Base-by-base conservation (phyloP, 1,140 invertebrate species). In the Panagrolaimus sp. region DNA sequence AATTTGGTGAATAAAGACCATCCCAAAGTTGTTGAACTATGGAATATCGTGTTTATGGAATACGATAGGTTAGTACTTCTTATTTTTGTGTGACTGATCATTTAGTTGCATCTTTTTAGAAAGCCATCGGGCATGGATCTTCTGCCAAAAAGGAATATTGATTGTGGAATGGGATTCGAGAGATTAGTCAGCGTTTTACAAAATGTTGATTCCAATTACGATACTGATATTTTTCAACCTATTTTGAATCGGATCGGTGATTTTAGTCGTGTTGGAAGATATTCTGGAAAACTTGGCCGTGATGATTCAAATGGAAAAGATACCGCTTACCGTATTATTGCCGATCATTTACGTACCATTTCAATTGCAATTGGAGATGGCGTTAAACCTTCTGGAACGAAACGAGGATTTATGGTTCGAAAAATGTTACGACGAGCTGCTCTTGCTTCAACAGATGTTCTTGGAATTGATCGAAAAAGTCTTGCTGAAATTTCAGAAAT, bases 41-140 rank as follows among this genome's bases (percentile, higher is more conserved):
- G 96, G 95, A 99, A 99, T 88, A 88, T 98, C 43, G 96, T 99
- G 45, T 99, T 99, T 83, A 99, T 98, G 78, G 93, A 98, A 84
- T 97, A 87, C 83, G 96, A 98, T 84, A 89, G 89, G 88, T 88
- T 38, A 69, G 63, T 15, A 44, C 68, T 63, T 10, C 15, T 58
- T 21, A 26, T n/a, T 2, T n/a, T 12, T 12, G 52, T 24, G 1
- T 21, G 14, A 21, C 24, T 2, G 3, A 15, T 17, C 17, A 67
- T n/a, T 62, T 32, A 21, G 26, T 12, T 63, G 4, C 12, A 24
- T 21, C 9, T 48, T 12, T 67, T 6, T 32, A 62, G 43, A 46
- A 67, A 17, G 5, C 58, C n/a, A 63, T 55, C 32, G 12, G 38
- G 48, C 12, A 43, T 67, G 28, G 10, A 52, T 3, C 6, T 84